Conservation (phyloP, 2,113 vertebrate genomes). For the Lepisosteus oculatus region DNA sequence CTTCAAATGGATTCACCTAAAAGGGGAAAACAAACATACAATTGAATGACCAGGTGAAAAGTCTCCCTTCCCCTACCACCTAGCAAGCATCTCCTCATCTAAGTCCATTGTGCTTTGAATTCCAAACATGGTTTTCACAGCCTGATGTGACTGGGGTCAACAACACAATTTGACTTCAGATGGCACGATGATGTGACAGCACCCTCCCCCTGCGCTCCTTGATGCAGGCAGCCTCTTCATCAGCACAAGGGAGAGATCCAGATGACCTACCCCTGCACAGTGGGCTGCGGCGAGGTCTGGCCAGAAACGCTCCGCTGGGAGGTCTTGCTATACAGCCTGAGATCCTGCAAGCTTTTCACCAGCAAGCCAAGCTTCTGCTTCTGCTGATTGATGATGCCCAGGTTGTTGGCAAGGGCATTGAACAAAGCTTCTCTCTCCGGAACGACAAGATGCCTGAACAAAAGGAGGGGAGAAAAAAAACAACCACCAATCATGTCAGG, state of each 20-base stretch:
- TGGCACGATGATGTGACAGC: too few relatives aligned
- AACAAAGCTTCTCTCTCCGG: constrained; percentile 89
- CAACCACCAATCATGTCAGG: not conserved
- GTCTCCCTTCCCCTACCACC: too few relatives aligned
- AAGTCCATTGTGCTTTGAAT: too few relatives aligned
- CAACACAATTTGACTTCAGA: too few relatives aligned
- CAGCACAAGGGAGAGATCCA: constrained; percentile 4
- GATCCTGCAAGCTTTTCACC: constrained; percentile 75
- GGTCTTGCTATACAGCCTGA: constrained; percentile 81
- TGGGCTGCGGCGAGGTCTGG: constrained; percentile 21
- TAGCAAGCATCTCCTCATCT: too few relatives aligned
- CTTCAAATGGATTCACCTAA: too few relatives aligned
- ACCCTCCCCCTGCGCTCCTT: too few relatives aligned
- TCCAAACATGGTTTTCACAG: too few relatives aligned
- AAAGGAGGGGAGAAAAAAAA: not conserved
- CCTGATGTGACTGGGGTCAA: too few relatives aligned
- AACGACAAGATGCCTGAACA: constrained; percentile 77
- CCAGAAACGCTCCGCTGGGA: constrained; percentile 58
- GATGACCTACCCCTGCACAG: constrained; percentile 32
- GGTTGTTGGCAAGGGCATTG: constrained; percentile 85
- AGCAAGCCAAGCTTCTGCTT: constrained; percentile 79
- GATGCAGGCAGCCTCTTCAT: too few relatives aligned
- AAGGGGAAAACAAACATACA: too few relatives aligned
- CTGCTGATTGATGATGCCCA: constrained; percentile 92
- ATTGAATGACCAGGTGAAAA: too few relatives aligned